These are phyloP conservation scores for Aplysina aerophoba DNA, from an alignment of 37 sponge, comb jelly and placozoan species.

Conservation along the genomic window DNA sequence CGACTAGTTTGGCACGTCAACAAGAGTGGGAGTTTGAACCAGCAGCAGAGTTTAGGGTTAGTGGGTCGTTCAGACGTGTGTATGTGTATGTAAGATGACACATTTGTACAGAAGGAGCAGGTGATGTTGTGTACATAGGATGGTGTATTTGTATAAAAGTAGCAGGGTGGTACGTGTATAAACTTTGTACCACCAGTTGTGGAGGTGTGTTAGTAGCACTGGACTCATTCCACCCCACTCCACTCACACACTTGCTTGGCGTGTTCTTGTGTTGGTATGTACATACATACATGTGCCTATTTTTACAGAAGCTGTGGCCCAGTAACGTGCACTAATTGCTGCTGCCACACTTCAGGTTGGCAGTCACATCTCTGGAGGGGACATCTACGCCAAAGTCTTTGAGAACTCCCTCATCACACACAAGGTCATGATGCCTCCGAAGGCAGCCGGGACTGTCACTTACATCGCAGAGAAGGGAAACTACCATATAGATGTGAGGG, in stretches of 20 bases:
- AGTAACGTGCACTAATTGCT: no score
- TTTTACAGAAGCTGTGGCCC: no score
- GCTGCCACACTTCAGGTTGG: slow-evolving; percentile 64
- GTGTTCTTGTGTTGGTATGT: no score
- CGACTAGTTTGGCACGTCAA: slow-evolving; percentile 66
- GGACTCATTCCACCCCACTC: no score
- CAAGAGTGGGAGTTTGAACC: slow-evolving; percentile 89
- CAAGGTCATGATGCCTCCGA: slow-evolving; percentile 87
- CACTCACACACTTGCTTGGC: no score
- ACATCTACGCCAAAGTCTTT: slow-evolving; percentile 83
- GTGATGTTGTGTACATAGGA: background rate
- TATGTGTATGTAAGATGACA: background rate
- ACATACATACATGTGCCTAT: no score
- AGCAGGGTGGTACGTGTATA: no score
- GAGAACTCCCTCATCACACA: slow-evolving; percentile 96
- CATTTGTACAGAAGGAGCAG: no score
- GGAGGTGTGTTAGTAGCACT: no score
- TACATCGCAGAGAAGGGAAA: slow-evolving; percentile 89
- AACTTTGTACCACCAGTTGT: no score
- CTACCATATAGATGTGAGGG: slow-evolving; percentile 84
- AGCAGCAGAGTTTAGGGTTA: slow-evolving; percentile 52
- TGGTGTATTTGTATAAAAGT: background rate
- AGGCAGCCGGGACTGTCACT: slow-evolving; percentile 85
- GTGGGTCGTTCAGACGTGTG: background rate
- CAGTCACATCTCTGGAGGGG: slow-evolving; percentile 93